Percentiles rank a stretch among this genome's conserved stretches.
These are phyloP conservation scores for Luffia ferchaultella DNA, from an alignment of 2,888 invertebrate genomes.

Conservation along the genomic window DNA sequence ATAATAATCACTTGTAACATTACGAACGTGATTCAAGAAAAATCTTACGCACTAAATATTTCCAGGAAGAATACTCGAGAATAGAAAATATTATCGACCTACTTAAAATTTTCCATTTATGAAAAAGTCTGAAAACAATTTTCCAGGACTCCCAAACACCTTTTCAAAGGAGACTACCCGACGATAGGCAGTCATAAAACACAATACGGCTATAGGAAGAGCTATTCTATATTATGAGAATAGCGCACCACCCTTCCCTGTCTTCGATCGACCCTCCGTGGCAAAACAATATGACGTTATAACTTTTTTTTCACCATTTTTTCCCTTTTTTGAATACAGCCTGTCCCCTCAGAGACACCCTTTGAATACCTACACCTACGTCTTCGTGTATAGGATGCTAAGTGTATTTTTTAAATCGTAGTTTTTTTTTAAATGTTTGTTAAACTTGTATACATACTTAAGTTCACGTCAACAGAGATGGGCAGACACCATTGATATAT, in stretches of 20 bases:
- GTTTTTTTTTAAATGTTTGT: too few species aligned
- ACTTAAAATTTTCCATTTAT: too few species aligned
- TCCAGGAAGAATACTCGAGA: too few species aligned
- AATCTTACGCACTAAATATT: too few species aligned
- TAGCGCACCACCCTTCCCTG: conserved; percentile 13
- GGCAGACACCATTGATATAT: too few species aligned
- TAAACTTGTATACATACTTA: too few species aligned
- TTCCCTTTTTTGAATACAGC: conserved; percentile 58
- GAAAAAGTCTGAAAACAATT: neutral
- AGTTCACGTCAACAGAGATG: too few species aligned
- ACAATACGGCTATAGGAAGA: conserved; percentile 28
- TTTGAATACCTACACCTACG: conserved; percentile 33
- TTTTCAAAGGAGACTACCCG: conserved; percentile 19
- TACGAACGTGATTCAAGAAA: too few species aligned
- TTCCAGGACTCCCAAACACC: neutral
- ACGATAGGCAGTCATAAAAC: conserved; percentile 36
- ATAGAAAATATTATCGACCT: too few species aligned
- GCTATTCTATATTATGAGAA: neutral
- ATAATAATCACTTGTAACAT: too few species aligned
- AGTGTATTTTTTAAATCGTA: too few species aligned
- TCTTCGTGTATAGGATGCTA: conserved; percentile 33
- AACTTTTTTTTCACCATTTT: conserved; percentile 58
- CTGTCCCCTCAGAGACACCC: conserved; percentile 43
- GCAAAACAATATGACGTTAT: conserved; percentile 67
- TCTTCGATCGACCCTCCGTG: conserved; percentile 29